Evolutionary conservation across 1,140 invertebrate species (phyloP).

Genomic region (Saccostrea glomerata): DNA sequence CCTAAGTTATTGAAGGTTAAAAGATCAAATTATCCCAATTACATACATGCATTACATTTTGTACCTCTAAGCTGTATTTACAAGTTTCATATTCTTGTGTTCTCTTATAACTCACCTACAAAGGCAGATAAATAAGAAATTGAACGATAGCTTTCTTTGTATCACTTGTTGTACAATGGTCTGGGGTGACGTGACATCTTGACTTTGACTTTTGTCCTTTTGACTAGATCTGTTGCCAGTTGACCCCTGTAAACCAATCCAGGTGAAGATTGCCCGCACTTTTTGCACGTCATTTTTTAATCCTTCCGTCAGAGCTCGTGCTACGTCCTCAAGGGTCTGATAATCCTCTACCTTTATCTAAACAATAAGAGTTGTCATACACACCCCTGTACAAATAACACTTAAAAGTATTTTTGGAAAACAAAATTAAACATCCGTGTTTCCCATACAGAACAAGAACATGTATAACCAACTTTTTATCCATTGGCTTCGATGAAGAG

Average conservation of each 20-base stretch:
- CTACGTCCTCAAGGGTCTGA: conserved; percentile 26
- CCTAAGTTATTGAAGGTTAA: conserved; percentile 80
- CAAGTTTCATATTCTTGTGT: no score
- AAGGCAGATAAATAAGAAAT: conserved; percentile 56
- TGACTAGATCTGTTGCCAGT: not conserved
- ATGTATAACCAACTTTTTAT: not conserved
- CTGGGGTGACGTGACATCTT: conserved; percentile 47
- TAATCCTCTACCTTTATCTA: conserved; percentile 41
- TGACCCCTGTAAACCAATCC: conserved; percentile 5
- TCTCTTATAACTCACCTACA: conserved; percentile 51
- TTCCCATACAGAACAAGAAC: no score
- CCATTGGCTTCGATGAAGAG: not conserved
- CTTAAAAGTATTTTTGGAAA: not conserved
- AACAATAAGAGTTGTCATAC: not conserved
- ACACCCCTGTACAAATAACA: not conserved
- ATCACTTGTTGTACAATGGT: conserved; percentile 50
- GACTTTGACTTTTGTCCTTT: conserved; percentile 30
- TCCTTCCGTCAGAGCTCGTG: conserved; percentile 40
- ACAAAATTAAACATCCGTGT: not conserved
- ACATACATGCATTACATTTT: no score
- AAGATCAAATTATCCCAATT: no score
- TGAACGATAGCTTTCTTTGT: conserved; percentile 45
- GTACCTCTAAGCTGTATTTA: no score
- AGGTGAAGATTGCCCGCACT: conserved; percentile 55
- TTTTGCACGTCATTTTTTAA: conserved; percentile 56